Percentiles rank a stretch among this genome's conserved stretches.
phyloP scores from a whole-genome alignment of 2,888 invertebrate species.

The Scelioninae gen. 1 region DNA sequence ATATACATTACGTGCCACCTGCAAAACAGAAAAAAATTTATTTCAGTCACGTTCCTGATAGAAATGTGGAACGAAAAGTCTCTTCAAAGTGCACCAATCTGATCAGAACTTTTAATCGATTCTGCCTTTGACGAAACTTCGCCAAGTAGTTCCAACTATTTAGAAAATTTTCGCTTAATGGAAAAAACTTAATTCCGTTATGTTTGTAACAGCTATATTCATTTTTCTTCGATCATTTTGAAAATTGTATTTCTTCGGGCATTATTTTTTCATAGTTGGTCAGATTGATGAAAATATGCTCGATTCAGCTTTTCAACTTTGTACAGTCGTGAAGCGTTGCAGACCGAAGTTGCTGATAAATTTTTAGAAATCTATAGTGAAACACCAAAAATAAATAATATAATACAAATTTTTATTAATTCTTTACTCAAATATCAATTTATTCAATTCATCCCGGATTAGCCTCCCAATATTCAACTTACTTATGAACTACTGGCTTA shows the following conservation, averaged over 20 bases:
- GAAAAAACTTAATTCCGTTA: constrained; percentile 29
- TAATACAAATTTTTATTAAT: too few species aligned
- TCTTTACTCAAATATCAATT: too few species aligned
- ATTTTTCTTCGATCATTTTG: background rate
- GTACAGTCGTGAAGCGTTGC: constrained; percentile 20
- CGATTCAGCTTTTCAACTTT: constrained; percentile 45
- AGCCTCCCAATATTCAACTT: too few species aligned
- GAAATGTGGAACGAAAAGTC: constrained; percentile 74
- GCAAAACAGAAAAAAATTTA: constrained; percentile 61
- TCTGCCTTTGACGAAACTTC: constrained; percentile 73
- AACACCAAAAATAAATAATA: too few species aligned
- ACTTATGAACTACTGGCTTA: too few species aligned
- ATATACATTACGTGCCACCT: constrained; percentile 61
- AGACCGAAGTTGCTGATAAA: background rate
- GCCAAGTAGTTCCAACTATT: constrained; percentile 49
- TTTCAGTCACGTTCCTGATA: constrained; percentile 65
- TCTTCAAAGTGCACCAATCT: constrained; percentile 76
- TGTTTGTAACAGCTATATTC: constrained; percentile 1
- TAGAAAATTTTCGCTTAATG: constrained; percentile 43
- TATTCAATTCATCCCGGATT: too few species aligned
- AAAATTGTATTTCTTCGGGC: background rate
- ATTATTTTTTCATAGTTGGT: constrained; percentile 6
- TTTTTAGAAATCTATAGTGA: background rate
- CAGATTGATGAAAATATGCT: constrained; percentile 19
- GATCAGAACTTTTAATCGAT: constrained; percentile 74